Evolutionary conservation across 2,888 invertebrate genomes (phyloP), one percentile per base, ranked within the genome.

Genomic region (Lasioglossum marginatum): DNA sequence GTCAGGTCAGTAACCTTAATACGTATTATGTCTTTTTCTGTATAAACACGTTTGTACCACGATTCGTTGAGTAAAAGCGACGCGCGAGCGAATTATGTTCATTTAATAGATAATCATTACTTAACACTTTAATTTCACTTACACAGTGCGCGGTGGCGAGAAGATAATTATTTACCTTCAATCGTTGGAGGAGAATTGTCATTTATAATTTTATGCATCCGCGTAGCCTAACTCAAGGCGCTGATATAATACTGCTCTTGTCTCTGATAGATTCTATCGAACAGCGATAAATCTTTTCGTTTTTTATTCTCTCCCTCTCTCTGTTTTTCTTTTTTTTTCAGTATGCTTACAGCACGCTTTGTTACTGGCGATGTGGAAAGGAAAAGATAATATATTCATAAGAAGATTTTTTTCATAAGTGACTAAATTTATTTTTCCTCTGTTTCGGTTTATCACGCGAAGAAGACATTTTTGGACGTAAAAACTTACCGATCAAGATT

Each of bases 11-110:
- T 87, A 85, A 83, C 83, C 77, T 83, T 75, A 80, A 71, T 71
- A 82, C 48, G 57, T 73, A 81, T 81, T 82, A 79, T 79, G 82
- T 82, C 72, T 79, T 78, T 37, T 81, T 72, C 68, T 86, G 86
- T 88, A 86, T 81, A 86, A 88, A 88, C 76, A 79, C 37, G 77
- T 86, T 88, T 88, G 86, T 88, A 88, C 83, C 57, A 63, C 43
- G 77, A 66, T 70, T 73, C 37, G 78, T 82, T 66, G 74, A 60
- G 75, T 79, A 76, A 80, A 83, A 57, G 16, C 43, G 27, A 45
- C 40, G 78, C 10, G 68, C 48, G 86, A 84, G 79, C 72, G 73
- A 77, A 74, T 34, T 71, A 79, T 63, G 75, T 82, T 85, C 78
- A 78, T 79, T 84, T 63, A 40, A 52, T 75, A 63, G 78, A 79